Base-by-base conservation (phyloP, 2,888 invertebrate species). In the Urechis unicinctus region DNA sequence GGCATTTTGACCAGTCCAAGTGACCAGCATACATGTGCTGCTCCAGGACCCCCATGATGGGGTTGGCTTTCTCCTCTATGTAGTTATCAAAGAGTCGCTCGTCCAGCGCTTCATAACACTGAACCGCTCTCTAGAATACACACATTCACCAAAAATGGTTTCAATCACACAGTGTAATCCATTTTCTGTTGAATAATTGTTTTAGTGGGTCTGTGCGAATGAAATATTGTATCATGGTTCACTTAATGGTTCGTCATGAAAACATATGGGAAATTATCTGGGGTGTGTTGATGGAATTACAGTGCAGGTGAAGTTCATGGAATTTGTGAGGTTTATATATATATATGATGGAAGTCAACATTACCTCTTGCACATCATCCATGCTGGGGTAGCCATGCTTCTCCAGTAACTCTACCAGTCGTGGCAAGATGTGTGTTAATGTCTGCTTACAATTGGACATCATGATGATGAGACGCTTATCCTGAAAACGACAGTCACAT, bases 1-100 rank as follows among this genome's bases (percentile, higher is more conserved):
- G 83, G 66, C 88, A 87, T 0, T 85, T 85, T 68, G 88, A 87
- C 86, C 92, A 90, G 71, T 88, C 88, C 72, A 92, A 89, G 56
- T 87, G 83, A 0, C 92, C 93, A 71, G 90, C 83, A 78, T 94
- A 94, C 93, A 96, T 94, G 60, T 91, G 91, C 4, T 91, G 91
- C 78, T 96, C 95, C 61, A 96, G 92, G 4, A 89, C 90, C n/a
- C 93, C 94, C 26, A 95, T 91, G 13, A 96, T 82, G 0, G 94
- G 94, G 80, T 94, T 93, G 46, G 91, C 88, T 72, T 93, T 93
- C 71, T 89, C 88, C 75, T 95, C 94, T 2, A 81, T 73, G 62
- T 81, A 82, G 1, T 70, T 66, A 26, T 74, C 69, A 65, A 79
- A 77, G 52, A 79, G 61, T 47, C 68, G 69, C 17, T 68, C 65